These are phyloP conservation scores for Octonoba sinensis DNA, from an alignment of 2,888 invertebrate genomes.

Conservation along the genomic window DNA sequence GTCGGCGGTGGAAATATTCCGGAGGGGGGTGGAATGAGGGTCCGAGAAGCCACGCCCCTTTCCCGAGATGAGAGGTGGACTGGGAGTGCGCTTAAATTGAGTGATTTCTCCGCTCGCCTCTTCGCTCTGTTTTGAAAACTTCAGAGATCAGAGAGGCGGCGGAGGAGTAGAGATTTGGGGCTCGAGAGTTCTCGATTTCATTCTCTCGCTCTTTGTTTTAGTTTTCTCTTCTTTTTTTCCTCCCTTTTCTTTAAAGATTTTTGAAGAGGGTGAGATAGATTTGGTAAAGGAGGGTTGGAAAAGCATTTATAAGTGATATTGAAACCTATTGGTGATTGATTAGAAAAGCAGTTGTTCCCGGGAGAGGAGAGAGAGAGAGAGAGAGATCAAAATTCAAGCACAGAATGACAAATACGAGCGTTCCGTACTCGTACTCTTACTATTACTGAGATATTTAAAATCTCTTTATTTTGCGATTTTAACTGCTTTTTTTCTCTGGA, in stretches of 20 bases:
- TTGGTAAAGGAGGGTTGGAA: too few relatives aligned
- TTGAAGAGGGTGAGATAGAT: too few relatives aligned
- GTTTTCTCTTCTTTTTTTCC: not conserved
- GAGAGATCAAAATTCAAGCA: too few relatives aligned
- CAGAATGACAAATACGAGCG: too few relatives aligned
- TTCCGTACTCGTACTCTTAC: too few relatives aligned
- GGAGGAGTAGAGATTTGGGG: not conserved
- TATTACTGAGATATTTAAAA: too few relatives aligned
- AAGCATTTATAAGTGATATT: too few relatives aligned
- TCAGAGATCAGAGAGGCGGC: constrained; percentile 7
- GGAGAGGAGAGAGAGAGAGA: too few relatives aligned
- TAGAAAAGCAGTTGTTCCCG: too few relatives aligned
- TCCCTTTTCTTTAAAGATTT: not conserved
- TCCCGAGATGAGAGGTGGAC: constrained; percentile 1
- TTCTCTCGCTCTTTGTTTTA: not conserved
- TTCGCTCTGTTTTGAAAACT: constrained; percentile 9
- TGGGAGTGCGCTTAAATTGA: constrained; percentile 3
- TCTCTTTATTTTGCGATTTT: too few relatives aligned
- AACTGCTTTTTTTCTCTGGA: too few relatives aligned
- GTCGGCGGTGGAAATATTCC: constrained; percentile 14
- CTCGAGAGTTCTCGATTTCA: not conserved
- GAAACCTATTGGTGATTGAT: too few relatives aligned
- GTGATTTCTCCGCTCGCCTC: constrained; percentile 8
- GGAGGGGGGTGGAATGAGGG: not conserved
- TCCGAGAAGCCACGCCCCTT: constrained; percentile 40